A percentile compares a stretch with the other conserved stretches of the same genome.
Evolutionary conservation across 2,113 vertebrate genomes (phyloP).

Genomic region (Redunca redunca): DNA sequence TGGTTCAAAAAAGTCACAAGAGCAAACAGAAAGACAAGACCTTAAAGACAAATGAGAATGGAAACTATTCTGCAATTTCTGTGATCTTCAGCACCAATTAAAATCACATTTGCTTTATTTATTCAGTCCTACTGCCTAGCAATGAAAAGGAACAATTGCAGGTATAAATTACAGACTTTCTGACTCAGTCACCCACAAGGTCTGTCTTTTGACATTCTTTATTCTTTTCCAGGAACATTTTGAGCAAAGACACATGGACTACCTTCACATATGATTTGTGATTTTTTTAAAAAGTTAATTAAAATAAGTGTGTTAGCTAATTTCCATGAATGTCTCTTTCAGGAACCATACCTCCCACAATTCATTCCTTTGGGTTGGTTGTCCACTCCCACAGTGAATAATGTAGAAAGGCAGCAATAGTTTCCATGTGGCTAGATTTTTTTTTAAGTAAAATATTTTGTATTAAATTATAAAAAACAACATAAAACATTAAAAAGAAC

Average conservation of each 20-base stretch:
- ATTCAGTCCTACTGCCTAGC: background rate
- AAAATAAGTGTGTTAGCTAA: background rate
- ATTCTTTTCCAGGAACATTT: background rate
- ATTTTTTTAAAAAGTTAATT: background rate
- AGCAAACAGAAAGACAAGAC: background rate
- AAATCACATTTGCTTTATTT: background rate
- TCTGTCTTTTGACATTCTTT: background rate
- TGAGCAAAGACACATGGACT: background rate
- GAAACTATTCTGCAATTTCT: background rate
- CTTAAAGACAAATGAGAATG: background rate
- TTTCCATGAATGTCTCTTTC: background rate
- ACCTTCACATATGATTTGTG: background rate
- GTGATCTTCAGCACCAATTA: background rate
- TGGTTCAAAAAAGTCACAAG: background rate
- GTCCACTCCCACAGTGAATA: background rate
- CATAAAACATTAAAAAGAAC: background rate
- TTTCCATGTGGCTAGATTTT: background rate
- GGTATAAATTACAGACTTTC: background rate
- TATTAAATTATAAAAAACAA: background rate
- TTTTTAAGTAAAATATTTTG: background rate
- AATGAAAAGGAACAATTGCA: background rate
- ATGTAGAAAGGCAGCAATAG: background rate
- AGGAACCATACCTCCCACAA: background rate
- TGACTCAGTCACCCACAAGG: background rate
- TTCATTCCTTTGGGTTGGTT: background rate